Conservation (phyloP, 2,888 invertebrate species). For the Lochmaea capreae region DNA sequence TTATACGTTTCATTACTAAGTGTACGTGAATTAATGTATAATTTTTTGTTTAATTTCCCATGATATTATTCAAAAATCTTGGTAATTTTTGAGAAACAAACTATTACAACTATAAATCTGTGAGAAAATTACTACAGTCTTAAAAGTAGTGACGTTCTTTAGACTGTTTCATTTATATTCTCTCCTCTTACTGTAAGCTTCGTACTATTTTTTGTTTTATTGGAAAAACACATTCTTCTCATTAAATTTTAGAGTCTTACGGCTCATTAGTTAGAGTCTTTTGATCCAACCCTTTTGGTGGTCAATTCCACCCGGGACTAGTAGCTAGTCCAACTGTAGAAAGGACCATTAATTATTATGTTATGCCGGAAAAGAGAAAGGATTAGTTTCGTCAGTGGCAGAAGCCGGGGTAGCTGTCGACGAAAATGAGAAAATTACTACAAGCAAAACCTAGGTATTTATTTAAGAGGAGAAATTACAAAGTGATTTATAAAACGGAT, state of each 20-base stretch:
- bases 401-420: constrained; percentile 28
- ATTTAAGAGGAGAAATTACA: constrained; percentile 8
- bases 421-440: constrained; percentile 29
- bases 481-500: background rate
- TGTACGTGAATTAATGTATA: no score
- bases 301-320: background rate
- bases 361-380: constrained; percentile 24
- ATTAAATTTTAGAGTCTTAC: background rate
- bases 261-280: background rate
- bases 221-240: background rate
- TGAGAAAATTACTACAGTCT: no score
- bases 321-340: background rate
- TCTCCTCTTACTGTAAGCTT: no score
- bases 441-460: constrained; percentile 28
- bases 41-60: no score
- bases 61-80: no score
- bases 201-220: background rate
- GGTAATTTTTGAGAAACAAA: no score
- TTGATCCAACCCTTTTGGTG: background rate
- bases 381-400: constrained; percentile 28
- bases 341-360: constrained; percentile 25
- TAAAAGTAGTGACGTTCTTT: no score
- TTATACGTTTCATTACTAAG: no score
- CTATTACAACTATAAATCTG: no score
- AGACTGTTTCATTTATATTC: no score